A percentile compares a stretch with the other conserved stretches of the same genome.
These are phyloP conservation scores for Pedetes capensis DNA, from an alignment of 2,113 vertebrate genomes.

Conservation along the genomic window DNA sequence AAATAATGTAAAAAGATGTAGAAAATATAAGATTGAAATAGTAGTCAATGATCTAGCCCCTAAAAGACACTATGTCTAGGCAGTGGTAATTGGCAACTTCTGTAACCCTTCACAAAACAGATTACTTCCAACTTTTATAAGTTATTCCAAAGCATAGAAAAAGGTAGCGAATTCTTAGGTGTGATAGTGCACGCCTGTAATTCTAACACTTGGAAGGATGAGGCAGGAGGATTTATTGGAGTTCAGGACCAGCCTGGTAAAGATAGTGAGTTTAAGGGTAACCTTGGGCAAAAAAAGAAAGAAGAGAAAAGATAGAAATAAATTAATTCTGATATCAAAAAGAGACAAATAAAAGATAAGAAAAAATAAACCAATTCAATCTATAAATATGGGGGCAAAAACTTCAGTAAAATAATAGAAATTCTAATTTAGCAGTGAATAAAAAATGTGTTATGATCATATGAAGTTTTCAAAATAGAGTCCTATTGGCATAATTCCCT, in stretches of 20 bases:
- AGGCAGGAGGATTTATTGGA: too few species aligned
- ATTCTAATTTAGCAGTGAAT: background rate
- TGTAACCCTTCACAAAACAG: slow-evolving; percentile 31
- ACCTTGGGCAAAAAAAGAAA: too few species aligned
- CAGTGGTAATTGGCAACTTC: background rate
- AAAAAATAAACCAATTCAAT: background rate
- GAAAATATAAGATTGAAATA: slow-evolving; percentile 31
- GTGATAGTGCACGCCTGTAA: too few species aligned
- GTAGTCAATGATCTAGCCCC: background rate
- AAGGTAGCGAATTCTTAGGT: background rate
- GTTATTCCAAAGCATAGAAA: background rate
- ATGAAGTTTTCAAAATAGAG: slow-evolving; percentile 15
- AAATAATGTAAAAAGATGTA: background rate
- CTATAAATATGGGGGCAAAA: background rate
- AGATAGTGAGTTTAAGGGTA: too few species aligned
- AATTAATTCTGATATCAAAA: slow-evolving; percentile 5
- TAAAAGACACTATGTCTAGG: background rate
- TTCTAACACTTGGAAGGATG: too few species aligned
- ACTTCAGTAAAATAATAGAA: slow-evolving; percentile 16
- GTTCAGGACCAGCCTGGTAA: too few species aligned
- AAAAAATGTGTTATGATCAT: background rate
- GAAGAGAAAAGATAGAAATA: too few species aligned
- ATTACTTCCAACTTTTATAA: slow-evolving; percentile 16
- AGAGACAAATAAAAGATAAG: background rate
- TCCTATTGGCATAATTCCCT: background rate